Conservation (phyloP, 2,888 invertebrate species). For the Chrysotoxum bicinctum region DNA sequence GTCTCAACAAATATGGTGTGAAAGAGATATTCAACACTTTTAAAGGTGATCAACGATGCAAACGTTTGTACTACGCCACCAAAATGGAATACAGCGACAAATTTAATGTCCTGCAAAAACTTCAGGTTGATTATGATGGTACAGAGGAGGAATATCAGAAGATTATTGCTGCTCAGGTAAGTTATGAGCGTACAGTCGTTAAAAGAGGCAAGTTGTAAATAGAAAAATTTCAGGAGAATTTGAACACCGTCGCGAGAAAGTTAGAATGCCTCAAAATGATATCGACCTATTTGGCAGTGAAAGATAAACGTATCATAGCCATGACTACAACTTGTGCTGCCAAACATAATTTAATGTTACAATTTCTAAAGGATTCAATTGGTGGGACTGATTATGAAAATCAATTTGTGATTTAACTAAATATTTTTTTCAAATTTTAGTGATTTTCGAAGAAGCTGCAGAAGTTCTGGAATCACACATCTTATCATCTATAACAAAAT, state of each 20-base stretch:
- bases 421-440: conserved; percentile 78
- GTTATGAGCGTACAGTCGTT: background rate
- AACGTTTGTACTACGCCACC: conserved; percentile 76
- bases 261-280: conserved; percentile 83
- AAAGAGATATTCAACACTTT: conserved; percentile 67
- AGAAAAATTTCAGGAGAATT: conserved; percentile 62
- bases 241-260: conserved; percentile 78
- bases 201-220: background rate
- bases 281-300: conserved; percentile 84
- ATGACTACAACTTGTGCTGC: conserved; percentile 92
- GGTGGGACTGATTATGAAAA: conserved; percentile 80
- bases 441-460: conserved; percentile 94
- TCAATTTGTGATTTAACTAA: background rate
- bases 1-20: conserved; percentile 83
- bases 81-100: conserved; percentile 77
- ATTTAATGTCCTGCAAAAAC: conserved; percentile 76
- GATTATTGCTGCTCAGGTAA: conserved; percentile 75
- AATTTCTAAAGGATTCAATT: conserved; percentile 85
- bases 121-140: conserved; percentile 78
- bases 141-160: conserved; percentile 76
- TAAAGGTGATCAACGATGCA: conserved; percentile 74
- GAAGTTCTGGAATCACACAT: conserved; percentile 93
- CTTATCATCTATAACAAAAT: conserved; percentile 87
- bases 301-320: conserved; percentile 85
- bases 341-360: conserved; percentile 85